Conservation (phyloP, 2,113 vertebrate species). For the Odontesthes bonariensis region DNA sequence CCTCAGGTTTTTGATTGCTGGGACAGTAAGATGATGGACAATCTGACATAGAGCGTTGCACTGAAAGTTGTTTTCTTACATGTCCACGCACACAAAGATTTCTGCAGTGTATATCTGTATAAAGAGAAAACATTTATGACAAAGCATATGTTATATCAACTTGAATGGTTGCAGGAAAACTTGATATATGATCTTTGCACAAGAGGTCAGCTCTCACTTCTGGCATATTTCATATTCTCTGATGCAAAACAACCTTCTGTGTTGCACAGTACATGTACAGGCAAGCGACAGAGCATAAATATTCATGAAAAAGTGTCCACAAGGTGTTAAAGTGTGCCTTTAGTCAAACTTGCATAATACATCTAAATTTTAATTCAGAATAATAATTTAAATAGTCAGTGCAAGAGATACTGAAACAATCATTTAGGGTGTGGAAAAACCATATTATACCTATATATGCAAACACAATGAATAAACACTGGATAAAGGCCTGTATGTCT, state of each 20-base stretch:
- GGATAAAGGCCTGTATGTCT: neutral
- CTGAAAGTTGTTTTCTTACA: neutral
- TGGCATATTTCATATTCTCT: slow-evolving; percentile 60
- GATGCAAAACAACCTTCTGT: slow-evolving; percentile 65
- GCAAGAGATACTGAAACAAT: neutral
- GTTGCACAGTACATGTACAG: slow-evolving; percentile 45
- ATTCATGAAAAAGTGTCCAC: slow-evolving; percentile 50
- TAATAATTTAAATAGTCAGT: slow-evolving; percentile 11
- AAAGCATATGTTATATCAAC: slow-evolving; percentile 49
- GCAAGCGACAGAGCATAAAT: slow-evolving; percentile 44
- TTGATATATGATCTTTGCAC: slow-evolving; percentile 66
- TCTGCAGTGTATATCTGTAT: slow-evolving; percentile 1
- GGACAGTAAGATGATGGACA: too few species aligned
- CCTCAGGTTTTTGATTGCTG: too few species aligned
- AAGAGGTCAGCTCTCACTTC: slow-evolving; percentile 62
- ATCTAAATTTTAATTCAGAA: slow-evolving; percentile 41
- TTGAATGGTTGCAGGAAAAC: slow-evolving; percentile 46
- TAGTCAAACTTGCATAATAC: slow-evolving; percentile 32
- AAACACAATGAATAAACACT: neutral
- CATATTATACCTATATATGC: neutral
- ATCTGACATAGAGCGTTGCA: neutral
- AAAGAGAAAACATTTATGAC: slow-evolving; percentile 28
- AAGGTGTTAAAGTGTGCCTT: slow-evolving; percentile 43
- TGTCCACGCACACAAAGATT: neutral
- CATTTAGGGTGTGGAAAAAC: neutral